Conservation (phyloP, 1,140 invertebrate genomes). For the Druon quercuslanigerum region DNA sequence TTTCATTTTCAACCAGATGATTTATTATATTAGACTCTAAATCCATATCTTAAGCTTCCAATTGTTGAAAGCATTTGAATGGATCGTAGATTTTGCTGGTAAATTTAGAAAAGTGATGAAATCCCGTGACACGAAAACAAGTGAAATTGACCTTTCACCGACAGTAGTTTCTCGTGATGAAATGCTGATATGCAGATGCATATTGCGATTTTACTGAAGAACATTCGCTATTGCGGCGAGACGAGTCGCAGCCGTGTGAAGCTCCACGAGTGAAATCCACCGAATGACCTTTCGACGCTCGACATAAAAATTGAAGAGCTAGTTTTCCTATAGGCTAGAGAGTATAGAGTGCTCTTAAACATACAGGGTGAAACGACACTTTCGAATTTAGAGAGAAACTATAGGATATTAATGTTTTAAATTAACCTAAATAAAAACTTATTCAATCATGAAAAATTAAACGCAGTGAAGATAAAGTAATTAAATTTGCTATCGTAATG, state of each 20-base stretch:
- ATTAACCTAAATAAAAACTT: not conserved
- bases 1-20: not conserved
- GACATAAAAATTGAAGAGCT: constrained; percentile 65
- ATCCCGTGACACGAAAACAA: not conserved
- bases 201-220: constrained; percentile 52
- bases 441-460: not conserved
- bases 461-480: too few species aligned
- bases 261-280: constrained; percentile 72
- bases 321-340: constrained; percentile 62
- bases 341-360: constrained; percentile 42
- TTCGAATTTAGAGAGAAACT: not conserved
- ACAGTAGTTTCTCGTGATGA: constrained; percentile 13
- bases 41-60: too few species aligned
- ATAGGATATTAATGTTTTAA: not conserved
- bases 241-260: constrained; percentile 54
- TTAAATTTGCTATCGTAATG: too few species aligned
- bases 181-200: constrained; percentile 60
- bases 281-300: constrained; percentile 71
- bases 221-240: constrained; percentile 37
- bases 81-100: not conserved
- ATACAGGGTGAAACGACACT: constrained; percentile 25
- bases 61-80: not conserved
- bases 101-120: constrained; percentile 14
- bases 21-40: not conserved
- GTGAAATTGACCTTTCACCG: constrained; percentile 12